Conservation (phyloP, 2,113 vertebrate genomes). For the Cyanoliseus patagonus region DNA sequence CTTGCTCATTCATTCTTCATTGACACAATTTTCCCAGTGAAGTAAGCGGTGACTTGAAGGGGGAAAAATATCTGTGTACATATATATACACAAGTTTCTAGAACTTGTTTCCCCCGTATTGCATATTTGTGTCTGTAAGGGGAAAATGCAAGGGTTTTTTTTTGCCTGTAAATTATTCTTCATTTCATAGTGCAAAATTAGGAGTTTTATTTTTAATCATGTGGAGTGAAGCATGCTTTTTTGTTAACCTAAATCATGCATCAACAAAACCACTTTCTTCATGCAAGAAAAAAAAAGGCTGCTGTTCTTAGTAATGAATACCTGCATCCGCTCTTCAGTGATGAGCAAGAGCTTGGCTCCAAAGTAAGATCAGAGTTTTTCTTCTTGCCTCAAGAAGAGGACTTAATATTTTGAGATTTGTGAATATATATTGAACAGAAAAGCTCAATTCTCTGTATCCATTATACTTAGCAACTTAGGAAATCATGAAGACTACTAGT, state of each 20-base stretch:
- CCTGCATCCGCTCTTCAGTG: not conserved
- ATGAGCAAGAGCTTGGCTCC: not conserved
- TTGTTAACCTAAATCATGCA: not conserved
- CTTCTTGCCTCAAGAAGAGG: not conserved
- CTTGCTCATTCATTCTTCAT: constrained; percentile 62
- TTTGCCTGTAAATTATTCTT: constrained; percentile 50
- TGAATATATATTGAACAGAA: not conserved
- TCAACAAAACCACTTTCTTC: not conserved
- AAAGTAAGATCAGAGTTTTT: not conserved
- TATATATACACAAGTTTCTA: not conserved
- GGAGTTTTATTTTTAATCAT: constrained; percentile 44
- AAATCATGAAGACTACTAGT: not conserved
- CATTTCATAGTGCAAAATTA: constrained; percentile 47
- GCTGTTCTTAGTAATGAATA: not conserved
- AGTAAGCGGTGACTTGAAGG: constrained; percentile 10
- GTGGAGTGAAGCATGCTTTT: constrained; percentile 26
- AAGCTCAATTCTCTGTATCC: not conserved
- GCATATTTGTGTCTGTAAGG: not conserved
- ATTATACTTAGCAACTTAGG: not conserved
- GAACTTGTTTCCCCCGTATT: not conserved
- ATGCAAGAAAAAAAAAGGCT: not conserved
- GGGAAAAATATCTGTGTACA: not conserved
- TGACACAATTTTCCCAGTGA: constrained; percentile 27
- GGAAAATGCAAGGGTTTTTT: not conserved
- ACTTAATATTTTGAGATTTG: not conserved